These are phyloP conservation scores for Drosophila mimetica DNA, from an alignment of 2,888 invertebrate species.

Conservation along the genomic window DNA sequence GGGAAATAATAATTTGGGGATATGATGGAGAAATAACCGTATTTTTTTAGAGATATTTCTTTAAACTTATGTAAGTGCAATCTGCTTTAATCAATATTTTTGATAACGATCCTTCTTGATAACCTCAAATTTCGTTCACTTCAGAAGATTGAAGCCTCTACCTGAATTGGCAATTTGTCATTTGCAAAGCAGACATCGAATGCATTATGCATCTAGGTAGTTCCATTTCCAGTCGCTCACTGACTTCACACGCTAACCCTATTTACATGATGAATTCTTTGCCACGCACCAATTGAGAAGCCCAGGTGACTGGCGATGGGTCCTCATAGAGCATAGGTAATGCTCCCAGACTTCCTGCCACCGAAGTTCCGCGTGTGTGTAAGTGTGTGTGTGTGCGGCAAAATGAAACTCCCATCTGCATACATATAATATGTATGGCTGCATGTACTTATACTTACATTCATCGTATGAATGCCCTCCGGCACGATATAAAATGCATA, in stretches of 20 bases:
- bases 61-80: no score
- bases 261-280: slow-evolving; percentile 63
- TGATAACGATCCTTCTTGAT: neutral
- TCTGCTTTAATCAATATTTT: no score
- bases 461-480: slow-evolving; percentile 42
- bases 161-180: slow-evolving; percentile 28
- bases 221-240: slow-evolving; percentile 9
- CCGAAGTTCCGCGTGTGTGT: slow-evolving; percentile 17
- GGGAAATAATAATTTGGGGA: no score
- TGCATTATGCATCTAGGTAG: slow-evolving; percentile 25
- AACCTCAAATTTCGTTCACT: neutral
- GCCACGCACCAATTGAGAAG: slow-evolving; percentile 55
- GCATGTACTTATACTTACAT: slow-evolving; percentile 15
- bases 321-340: slow-evolving; percentile 44
- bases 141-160: neutral
- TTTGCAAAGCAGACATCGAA: slow-evolving; percentile 33
- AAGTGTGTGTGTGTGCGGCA: slow-evolving; percentile 34
- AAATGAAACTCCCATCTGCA: slow-evolving; percentile 62
- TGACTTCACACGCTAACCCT: slow-evolving; percentile 32
- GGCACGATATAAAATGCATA: slow-evolving; percentile 75
- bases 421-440: slow-evolving; percentile 34
- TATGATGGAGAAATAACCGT: no score
- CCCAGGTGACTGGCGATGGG: slow-evolving; percentile 14
- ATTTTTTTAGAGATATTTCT: no score
- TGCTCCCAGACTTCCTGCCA: slow-evolving; percentile 10